Evolutionary conservation across 2,888 invertebrate genomes (phyloP), one percentile per base, ranked within the genome.

Genomic region (Caenorhabditis becei): DNA sequence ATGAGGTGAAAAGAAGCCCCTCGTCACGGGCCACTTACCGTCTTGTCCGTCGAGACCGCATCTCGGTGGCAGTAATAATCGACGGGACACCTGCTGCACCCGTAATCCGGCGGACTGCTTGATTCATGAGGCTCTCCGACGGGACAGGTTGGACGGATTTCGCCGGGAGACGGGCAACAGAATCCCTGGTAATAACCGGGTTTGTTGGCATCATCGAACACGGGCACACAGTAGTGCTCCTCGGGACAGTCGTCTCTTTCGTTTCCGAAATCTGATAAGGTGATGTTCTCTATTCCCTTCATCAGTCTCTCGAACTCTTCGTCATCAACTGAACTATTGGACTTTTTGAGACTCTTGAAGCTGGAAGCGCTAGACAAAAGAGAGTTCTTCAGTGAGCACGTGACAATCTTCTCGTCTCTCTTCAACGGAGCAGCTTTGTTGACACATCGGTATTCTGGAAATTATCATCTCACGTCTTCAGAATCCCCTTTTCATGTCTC

Each of bases 11-110:
- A n/a, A 37, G 14, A 26, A 24, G 14, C 41, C 41, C 10, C 3
- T 5, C 14, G 14, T 10, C 41, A 41, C 8, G 3, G 41, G 10
- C 41, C 41, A 18, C 74, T 59, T 49, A 88, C 88, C 71, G 87
- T 71, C 70, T 88, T 88, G 32, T 88, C 83, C 1, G 89, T 89
- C 1, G 88, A 67, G 7, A 89, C 80, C 3, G 83, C 51, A 75
- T 89, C 90, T 10, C 83, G 61, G 77, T 89, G 90, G 58, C 90
- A 89, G 74, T 86, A 89, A 71, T 90, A 88, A 63, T 89, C 88
- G 20, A 72, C 74, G 7, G 90, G 90, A 65, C 90, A 90, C 20
- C 83, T 75, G 14, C 23, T 56, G 58, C 87, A 87, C 1, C 86
- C 87, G 58, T 79, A 87, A 66, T 88, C 85, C 8, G 89, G 89